phyloP scores from a whole-genome alignment of 2,113 vertebrate species.

The Notothenia coriiceps region DNA sequence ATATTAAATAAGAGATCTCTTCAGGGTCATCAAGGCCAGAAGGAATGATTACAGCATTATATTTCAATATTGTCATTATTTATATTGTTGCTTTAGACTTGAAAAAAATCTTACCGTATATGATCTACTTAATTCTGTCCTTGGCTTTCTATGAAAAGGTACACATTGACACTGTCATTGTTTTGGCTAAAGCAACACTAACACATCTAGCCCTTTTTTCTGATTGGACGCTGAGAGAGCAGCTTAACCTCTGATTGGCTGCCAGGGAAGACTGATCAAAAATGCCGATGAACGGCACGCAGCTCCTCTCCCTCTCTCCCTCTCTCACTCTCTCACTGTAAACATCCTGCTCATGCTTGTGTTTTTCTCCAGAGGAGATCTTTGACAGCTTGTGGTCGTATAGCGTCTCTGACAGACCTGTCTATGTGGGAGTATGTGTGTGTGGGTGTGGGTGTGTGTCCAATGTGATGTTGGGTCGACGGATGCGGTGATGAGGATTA shows the following conservation, averaged over 20 bases:
- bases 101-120: background rate
- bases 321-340: constrained; percentile 59
- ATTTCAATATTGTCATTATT: no score
- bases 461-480: constrained; percentile 2
- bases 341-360: constrained; percentile 77
- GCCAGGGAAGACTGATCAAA: constrained; percentile 75
- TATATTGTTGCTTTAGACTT: background rate
- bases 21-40: background rate
- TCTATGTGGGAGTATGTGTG: constrained; percentile 6
- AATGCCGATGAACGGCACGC: constrained; percentile 81
- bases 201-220: constrained; percentile 71
- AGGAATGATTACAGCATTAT: background rate
- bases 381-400: constrained; percentile 32
- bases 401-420: constrained; percentile 23
- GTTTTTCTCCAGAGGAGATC: constrained; percentile 56
- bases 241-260: constrained; percentile 85
- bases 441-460: background rate
- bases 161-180: constrained; percentile 55
- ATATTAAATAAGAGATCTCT: background rate
- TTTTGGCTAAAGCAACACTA: constrained; percentile 77
- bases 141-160: constrained; percentile 46
- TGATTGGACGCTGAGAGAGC: constrained; percentile 85
- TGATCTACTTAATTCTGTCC: constrained; percentile 3
- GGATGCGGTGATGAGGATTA: constrained; percentile 43
- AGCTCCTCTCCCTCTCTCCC: constrained; percentile 32